Evolutionary conservation across 2,113 vertebrate genomes (phyloP), one percentile per base, ranked within the genome.

Genomic region (Arothron firmamentum): DNA sequence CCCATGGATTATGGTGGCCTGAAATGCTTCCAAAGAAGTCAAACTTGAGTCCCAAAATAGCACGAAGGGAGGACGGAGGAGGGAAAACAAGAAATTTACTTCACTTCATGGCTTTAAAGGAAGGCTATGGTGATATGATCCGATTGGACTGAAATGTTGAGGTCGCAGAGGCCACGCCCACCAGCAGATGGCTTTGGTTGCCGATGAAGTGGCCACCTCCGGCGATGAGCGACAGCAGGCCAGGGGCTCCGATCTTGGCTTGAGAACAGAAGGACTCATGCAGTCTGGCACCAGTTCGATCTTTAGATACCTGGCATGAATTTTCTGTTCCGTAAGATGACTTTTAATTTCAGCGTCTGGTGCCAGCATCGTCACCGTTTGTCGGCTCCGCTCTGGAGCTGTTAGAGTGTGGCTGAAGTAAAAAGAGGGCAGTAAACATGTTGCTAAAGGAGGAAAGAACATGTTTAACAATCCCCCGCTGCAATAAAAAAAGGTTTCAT

Each of bases 121-220:
- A 31, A 9, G 28, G 28, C 28, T 31, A 34, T 42, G 64, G 20
- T 2, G 47, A 70, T 65, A 46, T 56, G 62, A 47, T 74, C 38
- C 34, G 43, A 81, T 73, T 53, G 55, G 68, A 73, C 23, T 18
- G 73, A 71, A 52, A 69, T 68, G 23, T 72, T 72, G 46, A 56
- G 74, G 80, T 78, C 52, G n/a, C 31, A 11, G 69, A 77, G 70
- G 70, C 61, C 78, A 60, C 82, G 15, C 86, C 86, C 84, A 85
- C 84, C 80, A 80, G 77, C 86, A 85, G 82, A 79, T 83, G 59
- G 79, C 75, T 78, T 56, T 72, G 75, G 78, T 75, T 16, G 59
- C 57, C 46, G 60, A 12, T 31, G 52, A 58, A 43, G 66, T 63
- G 47, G 16, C 65, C 84, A 82, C 81, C 79, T 81, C 70, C 84